Evolutionary conservation across 2,113 vertebrate genomes (phyloP), one percentile per base, ranked within the genome.

Genomic region (Lichenostomus cassidix): DNA sequence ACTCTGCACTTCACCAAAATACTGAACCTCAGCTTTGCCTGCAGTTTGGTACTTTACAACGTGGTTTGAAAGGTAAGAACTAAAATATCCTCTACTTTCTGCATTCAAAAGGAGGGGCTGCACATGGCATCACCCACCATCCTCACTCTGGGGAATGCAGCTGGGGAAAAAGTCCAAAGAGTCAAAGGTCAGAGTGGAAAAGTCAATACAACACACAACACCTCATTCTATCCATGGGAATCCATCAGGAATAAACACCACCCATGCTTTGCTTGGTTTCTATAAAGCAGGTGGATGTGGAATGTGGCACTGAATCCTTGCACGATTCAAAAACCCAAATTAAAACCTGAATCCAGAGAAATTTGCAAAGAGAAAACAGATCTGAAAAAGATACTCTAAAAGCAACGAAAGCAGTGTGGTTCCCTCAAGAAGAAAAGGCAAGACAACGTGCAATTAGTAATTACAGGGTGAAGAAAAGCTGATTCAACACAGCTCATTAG

Each of bases 321-420:
- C 68, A 70, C 0, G 0, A 22, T 5, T 37, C 10, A 52, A 44
- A 77, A 37, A 10, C 6, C 42, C 37, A 35, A 59, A 63, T 4
- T 35, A 29, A 16, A 77, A 15, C 16, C 4, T 21, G 31, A 88
- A 80, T 29, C 2, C 5, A 18, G 23, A 35, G 31, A 7, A 33
- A 53, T 2, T 9, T 0, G 3, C 8, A 7, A 41, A 41, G 27
- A 78, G 42, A 53, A 58, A 67, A 47, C 2, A 44, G 49, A 37
- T 22, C 18, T 56, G 87, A 22, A 46, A 59, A 17, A 67, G 49
- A 52, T 44, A 31, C 24, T 52, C 25, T 22, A 27, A 35, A 59
- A 59, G 65, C n/a, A 81, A 14, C 1, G 3, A 71, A 78, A 69
- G 89, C 10, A 1, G 37, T 5, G 24, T 81, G 60, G 62, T 1